Conservation (phyloP, 2,113 vertebrate genomes). For the Martes martes region DNA sequence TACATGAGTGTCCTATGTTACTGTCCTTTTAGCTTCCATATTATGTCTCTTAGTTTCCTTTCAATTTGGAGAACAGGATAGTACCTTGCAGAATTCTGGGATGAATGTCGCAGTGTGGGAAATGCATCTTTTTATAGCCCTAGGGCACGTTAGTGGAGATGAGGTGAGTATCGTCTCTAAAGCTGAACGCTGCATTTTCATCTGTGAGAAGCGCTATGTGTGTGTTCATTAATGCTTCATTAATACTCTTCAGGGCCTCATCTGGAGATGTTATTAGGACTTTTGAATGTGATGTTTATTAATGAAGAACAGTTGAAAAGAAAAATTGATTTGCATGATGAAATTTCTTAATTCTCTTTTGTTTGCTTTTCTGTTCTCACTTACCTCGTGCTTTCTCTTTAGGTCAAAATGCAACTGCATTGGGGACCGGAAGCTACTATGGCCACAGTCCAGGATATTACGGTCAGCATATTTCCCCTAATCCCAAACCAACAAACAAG, state of each 20-base stretch:
- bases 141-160: background rate
- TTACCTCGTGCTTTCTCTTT: conserved; percentile 75
- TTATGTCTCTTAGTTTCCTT: background rate
- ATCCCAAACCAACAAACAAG: conserved; percentile 85
- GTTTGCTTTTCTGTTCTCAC: conserved; percentile 60
- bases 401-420: conserved; percentile 89
- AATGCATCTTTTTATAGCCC: background rate
- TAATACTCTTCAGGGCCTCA: background rate
- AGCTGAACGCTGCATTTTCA: background rate
- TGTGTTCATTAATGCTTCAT: background rate
- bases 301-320: conserved; percentile 34
- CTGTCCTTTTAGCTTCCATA: background rate
- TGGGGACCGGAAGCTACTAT: conserved; percentile 86
- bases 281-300: conserved; percentile 34
- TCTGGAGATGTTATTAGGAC: background rate
- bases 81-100: conserved; percentile 17
- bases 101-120: background rate
- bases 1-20: background rate
- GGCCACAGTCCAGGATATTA: conserved; percentile 88
- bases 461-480: conserved; percentile 87
- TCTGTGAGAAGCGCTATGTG: background rate
- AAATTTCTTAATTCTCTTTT: conserved; percentile 27
- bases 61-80: background rate
- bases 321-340: conserved; percentile 12
- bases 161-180: background rate